phyloP scores from a whole-genome alignment of 2,797 vertebrate genomes.

The Anguilla marmorata region DNA sequence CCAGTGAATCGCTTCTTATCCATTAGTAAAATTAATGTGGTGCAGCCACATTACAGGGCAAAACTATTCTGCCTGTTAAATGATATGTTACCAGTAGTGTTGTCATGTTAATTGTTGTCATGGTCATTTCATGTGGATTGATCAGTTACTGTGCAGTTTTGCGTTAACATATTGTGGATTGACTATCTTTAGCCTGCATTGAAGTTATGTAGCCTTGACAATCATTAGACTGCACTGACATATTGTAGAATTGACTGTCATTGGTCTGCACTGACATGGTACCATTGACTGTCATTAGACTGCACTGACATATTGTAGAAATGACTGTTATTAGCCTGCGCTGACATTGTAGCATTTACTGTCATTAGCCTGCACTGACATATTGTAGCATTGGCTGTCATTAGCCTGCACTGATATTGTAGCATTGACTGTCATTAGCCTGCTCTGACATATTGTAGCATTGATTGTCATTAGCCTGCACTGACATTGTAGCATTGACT shows the following conservation, averaged over 20 bases:
- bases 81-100: background rate
- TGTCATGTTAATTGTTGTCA: background rate
- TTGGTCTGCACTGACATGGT: background rate
- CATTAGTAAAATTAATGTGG: background rate
- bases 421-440: background rate
- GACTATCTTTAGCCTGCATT: background rate
- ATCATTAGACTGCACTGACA: background rate
- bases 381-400: background rate
- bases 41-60: background rate
- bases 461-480: background rate
- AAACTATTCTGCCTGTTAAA: background rate
- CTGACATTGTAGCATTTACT: background rate
- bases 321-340: background rate
- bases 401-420: background rate
- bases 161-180: background rate
- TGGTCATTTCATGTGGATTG: background rate
- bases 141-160: background rate
- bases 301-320: background rate
- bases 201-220: background rate
- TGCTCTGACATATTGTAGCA: background rate
- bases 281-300: background rate
- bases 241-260: background rate
- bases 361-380: background rate
- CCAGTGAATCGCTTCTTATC: background rate
- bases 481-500: background rate